phyloP scores from a whole-genome alignment of 2,113 vertebrate species.

The Nibea coibor region DNA sequence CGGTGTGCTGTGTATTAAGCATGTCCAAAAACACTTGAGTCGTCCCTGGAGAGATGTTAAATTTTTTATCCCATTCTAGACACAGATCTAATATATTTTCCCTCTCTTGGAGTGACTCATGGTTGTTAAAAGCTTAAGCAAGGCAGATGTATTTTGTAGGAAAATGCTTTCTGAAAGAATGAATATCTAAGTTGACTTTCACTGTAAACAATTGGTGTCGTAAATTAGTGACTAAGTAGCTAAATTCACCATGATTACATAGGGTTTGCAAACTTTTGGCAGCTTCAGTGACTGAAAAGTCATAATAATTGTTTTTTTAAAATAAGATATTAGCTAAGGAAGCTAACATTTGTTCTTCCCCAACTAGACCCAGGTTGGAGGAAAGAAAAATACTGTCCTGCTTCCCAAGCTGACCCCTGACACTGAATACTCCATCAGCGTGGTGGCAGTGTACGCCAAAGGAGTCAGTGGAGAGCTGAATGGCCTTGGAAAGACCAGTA shows the following conservation, averaged over 20 bases:
- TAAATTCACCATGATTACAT: not conserved
- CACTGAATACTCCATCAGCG: slow-evolving; percentile 90
- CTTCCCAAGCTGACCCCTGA: slow-evolving; percentile 95
- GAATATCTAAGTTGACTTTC: not conserved
- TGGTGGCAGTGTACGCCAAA: slow-evolving; percentile 88
- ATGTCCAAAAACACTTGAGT: slow-evolving; percentile 47
- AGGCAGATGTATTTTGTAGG: not conserved
- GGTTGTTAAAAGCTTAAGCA: not conserved
- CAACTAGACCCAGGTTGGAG: slow-evolving; percentile 89
- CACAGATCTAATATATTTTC: slow-evolving; percentile 42
- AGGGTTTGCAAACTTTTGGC: not conserved
- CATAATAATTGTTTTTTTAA: not conserved
- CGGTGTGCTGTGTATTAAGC: not conserved
- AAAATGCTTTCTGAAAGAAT: not conserved
- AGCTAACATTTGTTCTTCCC: slow-evolving; percentile 8
- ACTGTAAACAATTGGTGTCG: not conserved
- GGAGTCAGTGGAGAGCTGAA: slow-evolving; percentile 89
- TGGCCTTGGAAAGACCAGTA: slow-evolving; percentile 95
- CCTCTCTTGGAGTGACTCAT: not conserved
- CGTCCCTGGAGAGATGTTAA: slow-evolving; percentile 10
- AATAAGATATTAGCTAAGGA: not conserved
- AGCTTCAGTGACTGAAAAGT: too few species aligned
- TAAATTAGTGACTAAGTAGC: too few species aligned
- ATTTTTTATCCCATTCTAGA: slow-evolving; percentile 29
- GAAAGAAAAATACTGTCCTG: slow-evolving; percentile 91